These are phyloP conservation scores for Martes martes DNA, from an alignment of 2,113 vertebrate genomes.

Conservation along the genomic window DNA sequence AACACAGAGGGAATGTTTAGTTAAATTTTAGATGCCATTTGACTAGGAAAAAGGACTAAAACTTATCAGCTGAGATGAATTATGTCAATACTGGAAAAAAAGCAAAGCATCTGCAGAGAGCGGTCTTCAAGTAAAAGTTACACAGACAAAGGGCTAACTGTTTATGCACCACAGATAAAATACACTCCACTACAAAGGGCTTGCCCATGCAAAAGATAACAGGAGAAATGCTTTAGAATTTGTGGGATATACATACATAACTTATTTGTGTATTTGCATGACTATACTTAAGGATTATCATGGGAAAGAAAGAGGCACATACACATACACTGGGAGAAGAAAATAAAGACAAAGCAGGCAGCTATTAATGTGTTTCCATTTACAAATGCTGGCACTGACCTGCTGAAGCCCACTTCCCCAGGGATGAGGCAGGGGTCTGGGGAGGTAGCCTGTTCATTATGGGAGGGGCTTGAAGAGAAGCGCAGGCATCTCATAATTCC, in stretches of 20 bases:
- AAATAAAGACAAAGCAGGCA: not conserved
- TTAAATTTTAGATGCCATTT: constrained; percentile 72
- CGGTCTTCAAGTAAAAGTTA: constrained; percentile 60
- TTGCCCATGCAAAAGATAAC: constrained; percentile 37
- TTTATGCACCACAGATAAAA: constrained; percentile 71
- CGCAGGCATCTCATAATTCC: not conserved
- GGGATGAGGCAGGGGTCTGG: not conserved
- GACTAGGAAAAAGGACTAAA: constrained; percentile 67
- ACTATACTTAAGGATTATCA: constrained; percentile 50
- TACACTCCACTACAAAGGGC: constrained; percentile 57
- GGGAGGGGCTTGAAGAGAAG: not conserved
- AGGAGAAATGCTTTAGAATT: constrained; percentile 28
- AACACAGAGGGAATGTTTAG: constrained; percentile 67
- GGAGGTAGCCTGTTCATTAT: not conserved
- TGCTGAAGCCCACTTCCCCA: not conserved
- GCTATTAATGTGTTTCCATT: not conserved
- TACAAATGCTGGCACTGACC: not conserved
- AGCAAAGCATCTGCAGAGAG: constrained; percentile 35
- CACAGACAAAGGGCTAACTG: constrained; percentile 52
- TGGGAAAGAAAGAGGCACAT: constrained; percentile 9
- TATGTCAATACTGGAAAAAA: constrained; percentile 61
- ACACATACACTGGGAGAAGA: not conserved
- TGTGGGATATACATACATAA: constrained; percentile 34
- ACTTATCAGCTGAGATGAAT: constrained; percentile 75
- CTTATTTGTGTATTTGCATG: constrained; percentile 57